Evolutionary conservation across 2,113 vertebrate species (phyloP), one percentile per base, ranked within the genome.

Genomic region (Barnardius zonarius): DNA sequence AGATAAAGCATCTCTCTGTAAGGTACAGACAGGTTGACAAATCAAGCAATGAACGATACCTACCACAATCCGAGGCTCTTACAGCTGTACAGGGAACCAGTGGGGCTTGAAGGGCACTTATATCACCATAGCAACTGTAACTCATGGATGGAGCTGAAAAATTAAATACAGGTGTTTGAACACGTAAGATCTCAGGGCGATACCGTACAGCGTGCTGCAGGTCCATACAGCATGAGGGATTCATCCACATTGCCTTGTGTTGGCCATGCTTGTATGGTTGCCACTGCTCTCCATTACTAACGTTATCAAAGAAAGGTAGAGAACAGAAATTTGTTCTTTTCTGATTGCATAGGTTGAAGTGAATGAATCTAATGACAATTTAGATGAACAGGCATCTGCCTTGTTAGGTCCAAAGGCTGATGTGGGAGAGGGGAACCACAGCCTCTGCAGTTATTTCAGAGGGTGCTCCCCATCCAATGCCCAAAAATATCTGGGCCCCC

Each of bases 51-150:
- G 37, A 75, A 64, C 43, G 22, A 28, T 85, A 94, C 96, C 18
- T 96, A 97, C 96, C 96, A 39, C 96, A 97, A 1, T 91, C 93
- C 8, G 86, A 6, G 37, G 86, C 6, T 77, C 86, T 97, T 80
- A 96, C 96, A 1, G 97, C 81, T 83, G 41, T 37, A 7, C 97
- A 98, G 18, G 98, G 98, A 2, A 97, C 91, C 1, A 74, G 96
- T 4, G 97, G 98, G 44, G 93, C 97, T 28, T 97, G 88, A 44
- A 98, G 79, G 61, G 96, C 77, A 3, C 55, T 97, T 85, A 98
- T 72, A 76, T 98, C 98, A 0, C 98, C 98, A 88, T 98, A 98
- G 91, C 96, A 98, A 85, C 97, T 97, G 95, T 83, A 83, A 67
- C 97, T 93, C 95, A 83, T n/a, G 4, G 95, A 94, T 52, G 95